Evolutionary conservation across 2,888 invertebrate species (phyloP).

Genomic region (Euzophera pinguis): DNA sequence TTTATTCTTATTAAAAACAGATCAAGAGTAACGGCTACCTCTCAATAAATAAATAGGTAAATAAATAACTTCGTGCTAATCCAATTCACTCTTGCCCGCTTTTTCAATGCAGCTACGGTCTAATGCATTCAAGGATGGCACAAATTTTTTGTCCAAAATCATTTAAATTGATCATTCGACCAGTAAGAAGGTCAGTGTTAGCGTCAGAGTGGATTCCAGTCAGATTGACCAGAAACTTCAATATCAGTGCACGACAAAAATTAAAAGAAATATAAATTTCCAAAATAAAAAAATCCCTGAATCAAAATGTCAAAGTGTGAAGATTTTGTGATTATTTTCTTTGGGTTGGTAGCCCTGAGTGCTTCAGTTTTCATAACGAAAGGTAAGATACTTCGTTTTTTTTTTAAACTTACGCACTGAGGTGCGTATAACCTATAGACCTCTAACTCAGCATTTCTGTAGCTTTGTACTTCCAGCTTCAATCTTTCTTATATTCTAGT

Average conservation of each 20-base stretch:
- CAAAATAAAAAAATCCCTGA: conserved; percentile 17
- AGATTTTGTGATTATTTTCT: conserved; percentile 29
- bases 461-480: no score
- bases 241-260: conserved; percentile 14
- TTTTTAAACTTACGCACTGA: no score
- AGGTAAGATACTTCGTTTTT: conserved; percentile 42
- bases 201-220: conserved; percentile 15
- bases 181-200: conserved; percentile 51
- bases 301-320: conserved; percentile 25
- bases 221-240: conserved; percentile 27
- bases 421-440: no score
- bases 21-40: no score
- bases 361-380: conserved; percentile 49
- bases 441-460: no score
- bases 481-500: no score
- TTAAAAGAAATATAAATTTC: no score
- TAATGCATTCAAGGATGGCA: conserved; percentile 63
- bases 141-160: conserved; percentile 49
- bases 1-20: no score
- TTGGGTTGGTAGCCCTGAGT: conserved; percentile 33
- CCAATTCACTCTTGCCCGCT: background rate
- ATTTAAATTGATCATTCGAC: conserved; percentile 39
- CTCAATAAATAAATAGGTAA: no score
- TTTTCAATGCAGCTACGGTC: conserved; percentile 38
- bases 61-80: background rate